Percentiles rank a stretch among this genome's conserved stretches.
Evolutionary conservation across 2,797 vertebrate species (phyloP).

Genomic region (Falco concolor): DNA sequence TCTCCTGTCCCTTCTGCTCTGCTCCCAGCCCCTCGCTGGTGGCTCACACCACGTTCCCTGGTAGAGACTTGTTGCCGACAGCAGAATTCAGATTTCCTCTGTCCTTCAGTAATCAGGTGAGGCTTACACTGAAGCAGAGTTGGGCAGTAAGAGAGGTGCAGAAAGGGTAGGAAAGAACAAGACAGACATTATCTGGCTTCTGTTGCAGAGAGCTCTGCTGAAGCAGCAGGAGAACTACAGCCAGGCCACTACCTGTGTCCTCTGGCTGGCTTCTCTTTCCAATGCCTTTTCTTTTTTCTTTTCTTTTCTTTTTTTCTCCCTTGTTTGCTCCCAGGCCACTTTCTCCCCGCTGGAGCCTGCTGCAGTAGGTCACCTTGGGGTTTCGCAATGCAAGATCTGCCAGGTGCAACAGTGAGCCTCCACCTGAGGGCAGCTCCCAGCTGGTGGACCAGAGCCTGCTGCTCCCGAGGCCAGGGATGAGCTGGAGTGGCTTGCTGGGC

Average conservation of each 20-base stretch:
- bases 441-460: slow-evolving; percentile 77
- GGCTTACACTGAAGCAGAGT: not conserved
- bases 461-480: slow-evolving; percentile 65
- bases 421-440: slow-evolving; percentile 67
- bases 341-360: not conserved
- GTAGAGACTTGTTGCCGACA: slow-evolving; percentile 5
- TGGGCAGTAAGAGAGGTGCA: not conserved
- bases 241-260: not conserved
- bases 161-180: not conserved
- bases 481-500: not conserved
- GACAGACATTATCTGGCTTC: not conserved
- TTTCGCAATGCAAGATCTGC: slow-evolving; percentile 72
- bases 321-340: not conserved
- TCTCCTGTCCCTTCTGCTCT: slow-evolving; percentile 12
- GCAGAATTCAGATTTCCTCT: slow-evolving; percentile 22
- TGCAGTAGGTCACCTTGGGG: slow-evolving; percentile 69
- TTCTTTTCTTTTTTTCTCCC: not conserved
- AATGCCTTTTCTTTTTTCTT: not conserved
- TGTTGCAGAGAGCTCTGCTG: not conserved
- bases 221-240: not conserved
- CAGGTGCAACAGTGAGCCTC: slow-evolving; percentile 62
- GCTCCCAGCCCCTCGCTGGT: not conserved
- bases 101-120: slow-evolving; percentile 45
- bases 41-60: not conserved
- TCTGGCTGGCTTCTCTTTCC: not conserved